Conservation (phyloP, 2,797 vertebrate genomes). For the Spinibarbus caldwelli region DNA sequence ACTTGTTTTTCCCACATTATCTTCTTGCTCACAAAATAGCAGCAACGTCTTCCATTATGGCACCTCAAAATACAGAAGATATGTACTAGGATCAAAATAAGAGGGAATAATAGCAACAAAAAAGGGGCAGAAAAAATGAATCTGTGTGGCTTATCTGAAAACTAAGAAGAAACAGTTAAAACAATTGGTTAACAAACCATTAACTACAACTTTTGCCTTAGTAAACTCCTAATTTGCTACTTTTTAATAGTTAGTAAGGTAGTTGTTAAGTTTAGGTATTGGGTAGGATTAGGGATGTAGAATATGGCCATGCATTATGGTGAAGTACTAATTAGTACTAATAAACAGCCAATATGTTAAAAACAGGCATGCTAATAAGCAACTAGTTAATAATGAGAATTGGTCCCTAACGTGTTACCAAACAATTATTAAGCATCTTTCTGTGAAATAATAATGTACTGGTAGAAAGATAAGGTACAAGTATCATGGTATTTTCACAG, state of each 20-base stretch:
- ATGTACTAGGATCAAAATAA: constrained; percentile 47
- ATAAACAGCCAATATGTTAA: too few species aligned
- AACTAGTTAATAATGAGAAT: too few species aligned
- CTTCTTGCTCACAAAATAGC: constrained; percentile 5
- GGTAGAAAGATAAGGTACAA: background rate
- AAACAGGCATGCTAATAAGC: too few species aligned
- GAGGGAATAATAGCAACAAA: constrained; percentile 39
- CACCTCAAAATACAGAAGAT: constrained; percentile 21
- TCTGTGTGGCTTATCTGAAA: background rate
- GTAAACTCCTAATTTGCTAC: background rate
- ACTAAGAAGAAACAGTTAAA: too few species aligned
- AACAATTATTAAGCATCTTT: background rate
- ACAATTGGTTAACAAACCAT: background rate
- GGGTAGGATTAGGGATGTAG: too few species aligned
- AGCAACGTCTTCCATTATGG: background rate
- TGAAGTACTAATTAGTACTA: too few species aligned
- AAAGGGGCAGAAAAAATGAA: constrained; percentile 31
- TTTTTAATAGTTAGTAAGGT: background rate
- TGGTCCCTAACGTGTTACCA: background rate
- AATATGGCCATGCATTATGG: too few species aligned
- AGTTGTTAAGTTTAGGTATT: background rate
- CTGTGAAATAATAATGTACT: background rate
- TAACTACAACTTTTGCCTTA: background rate
- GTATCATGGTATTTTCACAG: background rate
- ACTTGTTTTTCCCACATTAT: constrained; percentile 56